A percentile compares a stretch with the other conserved stretches of the same genome.
phyloP scores from a whole-genome alignment of 1,140 invertebrate species.

The Drosophila sucinea region DNA sequence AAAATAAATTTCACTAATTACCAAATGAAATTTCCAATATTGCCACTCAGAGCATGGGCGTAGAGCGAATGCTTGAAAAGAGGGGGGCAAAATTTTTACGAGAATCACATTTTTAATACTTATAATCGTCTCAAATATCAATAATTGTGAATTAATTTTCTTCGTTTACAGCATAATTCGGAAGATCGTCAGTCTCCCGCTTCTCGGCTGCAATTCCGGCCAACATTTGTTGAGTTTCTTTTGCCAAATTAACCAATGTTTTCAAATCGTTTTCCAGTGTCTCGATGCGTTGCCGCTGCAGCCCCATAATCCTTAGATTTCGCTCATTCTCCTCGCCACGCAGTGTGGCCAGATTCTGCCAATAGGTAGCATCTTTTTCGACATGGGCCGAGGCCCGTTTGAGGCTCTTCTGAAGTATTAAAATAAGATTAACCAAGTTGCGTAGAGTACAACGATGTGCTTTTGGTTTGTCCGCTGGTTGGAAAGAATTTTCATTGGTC shows the following conservation, averaged over 20 bases:
- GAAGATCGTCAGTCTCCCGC: not conserved
- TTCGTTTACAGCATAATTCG: not conserved
- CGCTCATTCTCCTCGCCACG: constrained; percentile 30
- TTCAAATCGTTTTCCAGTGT: constrained; percentile 39
- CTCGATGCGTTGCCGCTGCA: constrained; percentile 45
- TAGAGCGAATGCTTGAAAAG: not conserved
- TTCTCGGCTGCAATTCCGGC: constrained; percentile 29
- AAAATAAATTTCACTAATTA: constrained; percentile 68
- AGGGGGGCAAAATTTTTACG: not conserved
- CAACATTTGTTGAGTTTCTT: constrained; percentile 52
- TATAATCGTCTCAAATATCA: too few relatives aligned
- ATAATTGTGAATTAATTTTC: not conserved
- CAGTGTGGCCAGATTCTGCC: constrained; percentile 43
- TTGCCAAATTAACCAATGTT: constrained; percentile 41
- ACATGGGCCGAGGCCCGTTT: not conserved
- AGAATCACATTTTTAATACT: too few relatives aligned
- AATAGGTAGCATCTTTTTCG: constrained; percentile 32
- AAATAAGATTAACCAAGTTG: constrained; percentile 26
- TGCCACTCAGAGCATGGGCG: not conserved
- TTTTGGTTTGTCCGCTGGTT: not conserved
- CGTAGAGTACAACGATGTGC: constrained; percentile 11
- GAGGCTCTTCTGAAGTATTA: constrained; percentile 32
- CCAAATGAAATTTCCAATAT: constrained; percentile 33
- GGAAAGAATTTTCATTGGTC: not conserved
- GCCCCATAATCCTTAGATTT: constrained; percentile 32